Evolutionary conservation across 1,140 invertebrate species (phyloP).

Genomic region (Heliconius hewitsoni): DNA sequence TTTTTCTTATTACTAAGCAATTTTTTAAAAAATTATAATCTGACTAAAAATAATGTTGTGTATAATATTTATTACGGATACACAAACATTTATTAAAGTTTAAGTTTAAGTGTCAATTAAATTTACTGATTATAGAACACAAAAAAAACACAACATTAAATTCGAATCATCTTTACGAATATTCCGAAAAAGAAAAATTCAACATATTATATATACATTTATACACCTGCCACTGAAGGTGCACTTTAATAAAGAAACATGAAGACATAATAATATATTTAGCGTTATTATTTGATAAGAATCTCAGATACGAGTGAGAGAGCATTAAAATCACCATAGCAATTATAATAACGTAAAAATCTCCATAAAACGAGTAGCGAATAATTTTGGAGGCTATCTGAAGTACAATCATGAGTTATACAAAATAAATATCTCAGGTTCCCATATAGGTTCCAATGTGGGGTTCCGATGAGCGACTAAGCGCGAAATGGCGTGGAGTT

Average conservation of each 20-base stretch:
- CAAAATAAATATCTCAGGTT: neutral
- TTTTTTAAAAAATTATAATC: too few species aligned
- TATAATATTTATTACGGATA: neutral
- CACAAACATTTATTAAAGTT: neutral
- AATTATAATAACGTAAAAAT: conserved; percentile 42
- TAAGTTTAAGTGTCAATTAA: neutral
- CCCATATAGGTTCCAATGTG: conserved; percentile 18
- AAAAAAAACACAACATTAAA: neutral
- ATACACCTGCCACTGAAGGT: conserved; percentile 17
- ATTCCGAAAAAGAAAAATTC: neutral
- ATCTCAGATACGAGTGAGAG: conserved; percentile 25
- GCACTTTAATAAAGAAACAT: conserved; percentile 33
- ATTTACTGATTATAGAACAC: neutral
- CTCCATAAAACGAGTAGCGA: conserved; percentile 39
- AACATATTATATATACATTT: neutral
- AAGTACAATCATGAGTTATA: conserved; percentile 31
- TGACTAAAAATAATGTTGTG: too few species aligned
- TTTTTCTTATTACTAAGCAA: too few species aligned
- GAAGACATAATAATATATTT: conserved; percentile 44
- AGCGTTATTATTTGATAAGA: conserved; percentile 38
- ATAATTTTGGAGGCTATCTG: conserved; percentile 42
- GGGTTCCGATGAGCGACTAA: conserved; percentile 32
- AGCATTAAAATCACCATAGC: conserved; percentile 34
- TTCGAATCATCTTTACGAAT: neutral
- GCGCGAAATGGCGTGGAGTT: conserved; percentile 41